Evolutionary conservation across 2,113 vertebrate genomes (phyloP).

Genomic region (Phaethon lepturus): DNA sequence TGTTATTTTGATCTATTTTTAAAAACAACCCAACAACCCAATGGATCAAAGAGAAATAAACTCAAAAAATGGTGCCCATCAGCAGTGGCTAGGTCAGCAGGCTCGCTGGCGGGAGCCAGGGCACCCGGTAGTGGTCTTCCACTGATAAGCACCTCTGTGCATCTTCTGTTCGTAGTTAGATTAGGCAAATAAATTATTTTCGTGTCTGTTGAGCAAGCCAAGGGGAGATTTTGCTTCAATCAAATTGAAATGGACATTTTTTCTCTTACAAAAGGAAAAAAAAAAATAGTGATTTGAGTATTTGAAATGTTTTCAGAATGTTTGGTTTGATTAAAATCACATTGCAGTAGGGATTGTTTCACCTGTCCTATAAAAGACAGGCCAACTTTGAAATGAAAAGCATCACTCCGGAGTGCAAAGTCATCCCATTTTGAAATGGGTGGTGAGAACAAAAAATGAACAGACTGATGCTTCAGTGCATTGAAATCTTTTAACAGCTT

Average conservation of each 20-base stretch:
- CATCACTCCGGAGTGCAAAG: neutral
- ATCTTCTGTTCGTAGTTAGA: neutral
- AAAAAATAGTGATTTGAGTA: neutral
- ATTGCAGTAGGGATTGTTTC: neutral
- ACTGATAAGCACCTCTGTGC: neutral
- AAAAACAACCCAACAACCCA: neutral
- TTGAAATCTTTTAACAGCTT: neutral
- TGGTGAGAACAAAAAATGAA: neutral
- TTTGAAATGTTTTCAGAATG: neutral
- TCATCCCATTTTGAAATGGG: neutral
- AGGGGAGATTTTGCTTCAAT: neutral
- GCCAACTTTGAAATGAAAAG: neutral
- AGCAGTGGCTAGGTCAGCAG: neutral
- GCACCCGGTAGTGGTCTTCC: neutral
- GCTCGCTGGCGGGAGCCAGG: neutral
- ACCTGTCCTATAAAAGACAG: neutral
- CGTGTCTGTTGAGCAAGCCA: neutral
- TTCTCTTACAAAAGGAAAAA: neutral
- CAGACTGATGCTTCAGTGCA: neutral
- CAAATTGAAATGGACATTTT: neutral
- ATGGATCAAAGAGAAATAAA: neutral
- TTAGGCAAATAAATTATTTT: neutral
- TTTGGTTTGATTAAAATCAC: neutral
- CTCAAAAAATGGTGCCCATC: neutral
- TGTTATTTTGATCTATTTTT: neutral